Evolutionary conservation across 2,113 vertebrate species (phyloP), one percentile per base, ranked within the genome.

Genomic region (Cottus gobio): DNA sequence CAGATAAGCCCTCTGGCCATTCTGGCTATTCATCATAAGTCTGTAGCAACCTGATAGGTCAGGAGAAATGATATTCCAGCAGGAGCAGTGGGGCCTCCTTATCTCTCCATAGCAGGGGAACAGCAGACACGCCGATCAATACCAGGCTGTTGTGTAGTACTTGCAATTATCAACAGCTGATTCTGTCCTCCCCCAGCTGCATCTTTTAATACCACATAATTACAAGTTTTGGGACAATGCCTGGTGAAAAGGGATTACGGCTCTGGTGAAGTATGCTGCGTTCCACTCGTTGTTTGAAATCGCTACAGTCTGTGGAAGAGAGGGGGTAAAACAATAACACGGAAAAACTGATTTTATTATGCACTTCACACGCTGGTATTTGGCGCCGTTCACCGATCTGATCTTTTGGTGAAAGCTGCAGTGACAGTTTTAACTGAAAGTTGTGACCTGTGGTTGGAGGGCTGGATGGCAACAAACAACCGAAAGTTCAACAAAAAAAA

Each of bases 1-100:
- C 91, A 97, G 97, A 97, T 99, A 97, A 97, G 97, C 94, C 95
- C 79, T 63, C 96, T 96, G 96, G 95, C 96, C 96, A 96, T 94
- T 96, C 94, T 76, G 80, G 97, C 96, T 96, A 98, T 98, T 98
- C 98, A 98, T 99, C 97, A 98, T 97, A 98, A 97, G 97, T 97
- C 96, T 97, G 96, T 96, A 95, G 96, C 95, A 96, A 97, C 96
- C 96, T 96, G 96, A 97, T 96, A 97, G 97, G 97, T 98, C 96
- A 96, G 97, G 96, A 96, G 97, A 97, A 97, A 98, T 97, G 95
- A 98, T 98, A 97, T 97, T 97, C 96, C 95, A 95, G 94, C 95
- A 95, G 96, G 77, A 89, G 24, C 54, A 28, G 84, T 30, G 68
- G 95, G 95, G 93, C 93, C 95, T 96, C 95, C 97, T 99, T 98